These are phyloP conservation scores for Melipona beecheii DNA, from an alignment of 2,888 invertebrate species.

Conservation along the genomic window DNA sequence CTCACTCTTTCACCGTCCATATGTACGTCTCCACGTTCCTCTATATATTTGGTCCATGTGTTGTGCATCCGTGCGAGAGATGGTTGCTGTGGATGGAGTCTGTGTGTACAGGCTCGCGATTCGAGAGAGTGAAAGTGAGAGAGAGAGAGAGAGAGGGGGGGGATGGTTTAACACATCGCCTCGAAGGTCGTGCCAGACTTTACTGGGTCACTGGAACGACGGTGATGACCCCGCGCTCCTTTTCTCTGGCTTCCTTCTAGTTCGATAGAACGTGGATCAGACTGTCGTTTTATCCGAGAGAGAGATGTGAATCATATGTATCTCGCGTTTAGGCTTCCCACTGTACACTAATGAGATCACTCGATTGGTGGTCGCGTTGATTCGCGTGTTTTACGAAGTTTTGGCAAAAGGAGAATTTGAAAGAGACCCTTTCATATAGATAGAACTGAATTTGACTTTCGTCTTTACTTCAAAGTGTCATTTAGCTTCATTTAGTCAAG, in stretches of 20 bases:
- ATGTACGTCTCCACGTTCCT: background rate
- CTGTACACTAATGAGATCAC: no score
- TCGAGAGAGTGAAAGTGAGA: slow-evolving; percentile 60
- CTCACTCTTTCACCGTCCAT: background rate
- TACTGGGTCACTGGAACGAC: slow-evolving; percentile 73
- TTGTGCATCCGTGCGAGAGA: background rate
- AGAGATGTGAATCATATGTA: background rate
- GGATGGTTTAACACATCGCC: slow-evolving; percentile 70
- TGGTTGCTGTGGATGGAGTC: background rate
- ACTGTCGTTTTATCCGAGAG: background rate
- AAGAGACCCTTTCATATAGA: no score
- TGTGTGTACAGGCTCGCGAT: slow-evolving; percentile 33
- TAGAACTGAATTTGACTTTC: no score
- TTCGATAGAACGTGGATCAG: slow-evolving; percentile 13
- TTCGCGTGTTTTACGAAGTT: background rate
- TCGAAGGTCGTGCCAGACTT: slow-evolving; percentile 73
- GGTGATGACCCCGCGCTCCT: slow-evolving; percentile 60
- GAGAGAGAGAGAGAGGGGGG: slow-evolving; percentile 33
- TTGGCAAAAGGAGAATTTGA: no score
- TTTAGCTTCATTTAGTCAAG: no score
- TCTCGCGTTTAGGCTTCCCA: background rate
- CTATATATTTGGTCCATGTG: background rate
- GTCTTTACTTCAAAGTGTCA: no score
- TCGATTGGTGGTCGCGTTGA: background rate
- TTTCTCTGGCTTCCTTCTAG: slow-evolving; percentile 14